Base-by-base conservation (phyloP, 2,797 vertebrate genomes). In the Zenarchopterus dispar region DNA sequence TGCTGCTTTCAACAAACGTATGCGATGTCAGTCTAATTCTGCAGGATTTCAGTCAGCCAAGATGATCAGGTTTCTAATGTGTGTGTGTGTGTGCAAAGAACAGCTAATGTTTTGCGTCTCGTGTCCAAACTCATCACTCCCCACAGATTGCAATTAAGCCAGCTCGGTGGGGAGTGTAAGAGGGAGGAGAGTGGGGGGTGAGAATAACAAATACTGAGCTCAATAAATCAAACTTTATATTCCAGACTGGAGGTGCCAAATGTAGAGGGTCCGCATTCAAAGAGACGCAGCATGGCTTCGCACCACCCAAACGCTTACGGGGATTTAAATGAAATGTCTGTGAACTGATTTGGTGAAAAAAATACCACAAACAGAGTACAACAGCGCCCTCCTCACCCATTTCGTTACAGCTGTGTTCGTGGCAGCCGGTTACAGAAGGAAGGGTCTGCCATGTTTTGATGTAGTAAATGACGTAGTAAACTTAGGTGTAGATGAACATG, bases 1-100 rank as follows among this genome's bases (percentile, higher is more conserved):
- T 77, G 67, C 75, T 69, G 82, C 85, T 75, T 89, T 76, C 69
- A 80, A 66, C 50, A 43, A 50, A 58, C 43, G 56, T 39, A 23
- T 67, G 58, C 70, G 59, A 72, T 52, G 67, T 70, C 67, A 73
- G 71, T 67, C 62, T 42, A 7, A 54, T 36, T 41, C 2, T 28
- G 44, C 63, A 17, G 49, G 46, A 51, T 65, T 80, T 67, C 51
- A 55, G 54, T 19, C 62, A 49, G 65, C n/a, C 42, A 56, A 48
- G 42, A 62, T 62, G 15, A 75, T 70, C 50, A 60, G 49, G 71
- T 56, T 62, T 48, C 73, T 75, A 73, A 75, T 69, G 57, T 58
- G 50, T 56, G 39, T 69, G 57, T 58, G 50, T 56, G 39, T 52
- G 67, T 18, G 3, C 33, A 59, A 11, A 47, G 50, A 66, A 45